These are phyloP conservation scores for Lithodes maja DNA, from an alignment of 2,888 invertebrate genomes.

Conservation along the genomic window DNA sequence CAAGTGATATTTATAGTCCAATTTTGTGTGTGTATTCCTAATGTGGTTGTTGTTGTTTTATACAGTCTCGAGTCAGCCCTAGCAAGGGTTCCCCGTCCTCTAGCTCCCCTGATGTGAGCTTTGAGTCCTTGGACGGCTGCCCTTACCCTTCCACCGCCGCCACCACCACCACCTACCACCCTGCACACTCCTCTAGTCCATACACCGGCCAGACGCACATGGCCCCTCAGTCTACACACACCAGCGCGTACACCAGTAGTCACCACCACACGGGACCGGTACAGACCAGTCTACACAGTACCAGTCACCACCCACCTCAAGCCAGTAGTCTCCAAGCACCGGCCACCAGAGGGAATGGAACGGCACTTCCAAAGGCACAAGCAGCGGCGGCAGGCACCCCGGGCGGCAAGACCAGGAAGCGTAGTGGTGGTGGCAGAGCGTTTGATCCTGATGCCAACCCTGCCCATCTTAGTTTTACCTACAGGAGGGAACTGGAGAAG, in stretches of 20 bases:
- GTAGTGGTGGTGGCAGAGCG: conserved; percentile 64
- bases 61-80: conserved; percentile 69
- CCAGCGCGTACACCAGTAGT: background rate
- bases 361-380: conserved; percentile 30
- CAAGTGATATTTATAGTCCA: background rate
- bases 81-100: conserved; percentile 61
- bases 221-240: conserved; percentile 25
- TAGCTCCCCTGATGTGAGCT: conserved; percentile 66
- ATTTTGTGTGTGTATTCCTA: background rate
- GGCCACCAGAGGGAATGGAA: conserved; percentile 33
- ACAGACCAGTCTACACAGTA: conserved; percentile 5
- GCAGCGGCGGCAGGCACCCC: conserved; percentile 20
- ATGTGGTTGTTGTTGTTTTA: background rate
- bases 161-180: conserved; percentile 32
- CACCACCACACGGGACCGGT: background rate
- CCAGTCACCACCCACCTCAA: conserved; percentile 36
- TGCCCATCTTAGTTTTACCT: conserved; percentile 88
- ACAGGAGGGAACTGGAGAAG: conserved; percentile 93
- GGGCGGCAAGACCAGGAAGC: conserved; percentile 48
- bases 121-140: conserved; percentile 57
- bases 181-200: conserved; percentile 58
- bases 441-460: conserved; percentile 64
- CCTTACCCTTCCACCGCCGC: conserved; percentile 21
- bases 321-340: background rate
- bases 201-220: conserved; percentile 47